phyloP scores from a whole-genome alignment of 2,797 vertebrate species.

The Merluccius polli region DNA sequence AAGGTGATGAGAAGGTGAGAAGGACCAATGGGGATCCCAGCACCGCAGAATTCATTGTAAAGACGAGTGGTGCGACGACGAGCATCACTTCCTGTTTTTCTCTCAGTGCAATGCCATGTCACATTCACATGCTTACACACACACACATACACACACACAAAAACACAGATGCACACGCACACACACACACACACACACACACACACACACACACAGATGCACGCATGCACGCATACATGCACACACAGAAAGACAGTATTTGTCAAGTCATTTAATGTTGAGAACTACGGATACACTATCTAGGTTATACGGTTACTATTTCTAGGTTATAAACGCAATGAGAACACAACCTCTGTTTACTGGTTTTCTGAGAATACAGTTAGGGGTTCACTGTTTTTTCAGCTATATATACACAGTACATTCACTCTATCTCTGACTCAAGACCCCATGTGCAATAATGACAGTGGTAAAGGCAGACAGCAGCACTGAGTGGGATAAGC shows the following conservation, averaged over 20 bases:
- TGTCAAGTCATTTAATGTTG: neutral
- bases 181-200: neutral
- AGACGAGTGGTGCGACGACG: slow-evolving; percentile 26
- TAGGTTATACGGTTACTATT: neutral
- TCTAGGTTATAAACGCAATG: neutral
- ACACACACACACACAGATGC: neutral
- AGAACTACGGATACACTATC: neutral
- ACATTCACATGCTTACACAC: slow-evolving; percentile 28
- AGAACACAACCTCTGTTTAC: neutral
- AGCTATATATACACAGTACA: neutral
- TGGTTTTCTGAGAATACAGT: slow-evolving; percentile 11
- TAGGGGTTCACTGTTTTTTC: neutral
- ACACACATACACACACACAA: neutral
- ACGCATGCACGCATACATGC: neutral
- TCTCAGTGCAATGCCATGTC: slow-evolving; percentile 39
- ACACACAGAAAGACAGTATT: slow-evolving; percentile 2
- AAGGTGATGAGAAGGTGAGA: slow-evolving; percentile 20
- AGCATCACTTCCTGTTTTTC: slow-evolving; percentile 63
- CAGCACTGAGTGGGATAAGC: slow-evolving; percentile 60
- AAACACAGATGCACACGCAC: slow-evolving; percentile 12
- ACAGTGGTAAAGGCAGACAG: slow-evolving; percentile 61
- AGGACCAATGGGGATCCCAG: slow-evolving; percentile 56
- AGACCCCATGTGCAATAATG: slow-evolving; percentile 66
- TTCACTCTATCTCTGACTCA: slow-evolving; percentile 42
- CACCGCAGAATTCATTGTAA: slow-evolving; percentile 43